phyloP scores from a whole-genome alignment of 2,888 invertebrate genomes.

The Drosophila recens region DNA sequence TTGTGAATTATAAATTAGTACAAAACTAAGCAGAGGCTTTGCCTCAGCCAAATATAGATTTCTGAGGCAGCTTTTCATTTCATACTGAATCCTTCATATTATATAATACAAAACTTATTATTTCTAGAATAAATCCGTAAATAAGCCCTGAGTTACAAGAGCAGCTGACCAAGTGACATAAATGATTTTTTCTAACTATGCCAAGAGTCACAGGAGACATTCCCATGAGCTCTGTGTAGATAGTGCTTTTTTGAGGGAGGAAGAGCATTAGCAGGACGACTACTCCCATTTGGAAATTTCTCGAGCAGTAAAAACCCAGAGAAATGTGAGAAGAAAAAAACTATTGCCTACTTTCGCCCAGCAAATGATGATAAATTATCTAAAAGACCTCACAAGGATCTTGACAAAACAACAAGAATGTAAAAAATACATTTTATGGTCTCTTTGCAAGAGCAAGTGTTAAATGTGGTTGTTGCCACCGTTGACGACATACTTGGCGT shows the following conservation, averaged over 20 bases:
- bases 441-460: conserved; percentile 45
- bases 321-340: neutral
- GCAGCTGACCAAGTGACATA: neutral
- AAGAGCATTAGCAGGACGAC: neutral
- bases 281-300: neutral
- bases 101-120: neutral
- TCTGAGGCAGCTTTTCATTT: neutral
- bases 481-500: conserved; percentile 1
- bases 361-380: conserved; percentile 53
- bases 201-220: neutral
- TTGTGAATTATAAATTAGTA: too few relatives aligned
- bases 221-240: neutral
- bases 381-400: conserved; percentile 13
- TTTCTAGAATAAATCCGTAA: neutral
- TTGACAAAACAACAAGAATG: conserved; percentile 13
- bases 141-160: neutral
- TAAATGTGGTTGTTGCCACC: conserved; percentile 38
- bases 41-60: too few relatives aligned
- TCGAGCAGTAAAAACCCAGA: neutral
- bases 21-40: too few relatives aligned
- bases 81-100: neutral
- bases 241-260: neutral
- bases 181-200: neutral
- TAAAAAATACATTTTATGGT: conserved; percentile 41
- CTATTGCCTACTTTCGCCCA: conserved; percentile 26